Evolutionary conservation across 2,113 vertebrate species (phyloP).

Genomic region (Falcunculus frontatus): DNA sequence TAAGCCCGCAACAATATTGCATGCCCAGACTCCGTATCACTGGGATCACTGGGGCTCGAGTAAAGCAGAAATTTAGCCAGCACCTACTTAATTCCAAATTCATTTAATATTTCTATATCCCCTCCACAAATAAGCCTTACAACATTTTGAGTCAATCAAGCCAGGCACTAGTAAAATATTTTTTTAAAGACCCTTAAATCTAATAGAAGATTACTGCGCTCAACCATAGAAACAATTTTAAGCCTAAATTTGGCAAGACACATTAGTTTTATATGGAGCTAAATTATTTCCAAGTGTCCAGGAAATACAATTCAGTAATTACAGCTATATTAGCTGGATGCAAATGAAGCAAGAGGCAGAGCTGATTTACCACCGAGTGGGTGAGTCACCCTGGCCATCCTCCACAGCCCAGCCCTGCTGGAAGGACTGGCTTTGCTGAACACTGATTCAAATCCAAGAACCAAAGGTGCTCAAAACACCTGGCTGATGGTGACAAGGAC

Average conservation of each 20-base stretch:
- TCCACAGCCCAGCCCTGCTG: background rate
- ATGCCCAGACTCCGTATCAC: background rate
- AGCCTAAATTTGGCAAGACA: constrained; percentile 48
- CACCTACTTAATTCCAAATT: constrained; percentile 43
- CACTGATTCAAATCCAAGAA: background rate
- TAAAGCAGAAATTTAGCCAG: constrained; percentile 25
- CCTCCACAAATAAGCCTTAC: constrained; percentile 43
- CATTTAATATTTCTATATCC: constrained; percentile 19
- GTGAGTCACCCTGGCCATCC: background rate
- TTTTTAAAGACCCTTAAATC: background rate
- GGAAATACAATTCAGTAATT: constrained; percentile 38
- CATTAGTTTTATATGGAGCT: constrained; percentile 23
- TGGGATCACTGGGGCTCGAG: constrained; percentile 24
- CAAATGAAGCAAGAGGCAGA: constrained; percentile 9
- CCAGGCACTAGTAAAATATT: background rate
- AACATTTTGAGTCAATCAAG: constrained; percentile 8
- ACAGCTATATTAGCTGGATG: constrained; percentile 22
- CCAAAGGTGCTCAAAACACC: background rate
- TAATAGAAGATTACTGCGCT: constrained; percentile 34
- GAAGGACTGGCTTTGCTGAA: background rate
- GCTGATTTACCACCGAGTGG: background rate
- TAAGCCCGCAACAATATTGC: constrained; percentile 4
- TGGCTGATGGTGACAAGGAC: background rate
- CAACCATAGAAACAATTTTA: constrained; percentile 26
- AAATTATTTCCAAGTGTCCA: constrained; percentile 55